Evolutionary conservation across 2,888 invertebrate genomes (phyloP), one percentile per base, ranked within the genome.

Genomic region (Parnassius smintheus): DNA sequence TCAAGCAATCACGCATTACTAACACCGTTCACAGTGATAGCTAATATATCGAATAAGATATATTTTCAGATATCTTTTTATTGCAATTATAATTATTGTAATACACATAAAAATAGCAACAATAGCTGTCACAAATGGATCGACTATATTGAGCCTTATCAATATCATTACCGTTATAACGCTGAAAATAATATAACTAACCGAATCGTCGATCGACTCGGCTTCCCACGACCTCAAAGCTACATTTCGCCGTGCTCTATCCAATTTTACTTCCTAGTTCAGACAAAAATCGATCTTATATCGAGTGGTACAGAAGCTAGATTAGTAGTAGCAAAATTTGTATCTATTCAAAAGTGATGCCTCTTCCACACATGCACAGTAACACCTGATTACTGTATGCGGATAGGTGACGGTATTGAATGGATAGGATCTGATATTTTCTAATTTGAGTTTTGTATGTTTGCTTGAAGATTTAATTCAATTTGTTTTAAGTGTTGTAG

Each of bases 171-270:
- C 88, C 86, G 88, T 88, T 87, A 86, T 72, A 77, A 77, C 73
- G 72, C 77, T 81, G 82, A 83, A 83, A 75, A 75, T 75, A 76
- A 82, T 82, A 83, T 84, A 86, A 83, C 83, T 82, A 83, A 87
- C 87, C 83, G 80, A 90, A 86, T 83, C 80, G 75, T 77, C 78
- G 75, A 77, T 76, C 82, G 78, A 74, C 72, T 76, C 74, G 80
- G 80, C 81, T 82, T 91, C 90, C 89, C 91, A 90, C 90, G 90
- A 90, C 90, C 91, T 87, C 81, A 80, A 76, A 84, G 80, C 79
- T 81, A 83, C 85, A 85, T 86, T 85, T 85, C 77, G 82, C 86
- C 79, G 87, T 88, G 89, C 86, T 81, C 82, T 87, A 89, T 86
- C 86, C 86, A 86, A 86, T 82, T 78, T 83, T 77, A 89, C 90